Evolutionary conservation across 2,888 invertebrate species (phyloP), one percentile per base, ranked within the genome.

Genomic region (Syrphus vitripennis): DNA sequence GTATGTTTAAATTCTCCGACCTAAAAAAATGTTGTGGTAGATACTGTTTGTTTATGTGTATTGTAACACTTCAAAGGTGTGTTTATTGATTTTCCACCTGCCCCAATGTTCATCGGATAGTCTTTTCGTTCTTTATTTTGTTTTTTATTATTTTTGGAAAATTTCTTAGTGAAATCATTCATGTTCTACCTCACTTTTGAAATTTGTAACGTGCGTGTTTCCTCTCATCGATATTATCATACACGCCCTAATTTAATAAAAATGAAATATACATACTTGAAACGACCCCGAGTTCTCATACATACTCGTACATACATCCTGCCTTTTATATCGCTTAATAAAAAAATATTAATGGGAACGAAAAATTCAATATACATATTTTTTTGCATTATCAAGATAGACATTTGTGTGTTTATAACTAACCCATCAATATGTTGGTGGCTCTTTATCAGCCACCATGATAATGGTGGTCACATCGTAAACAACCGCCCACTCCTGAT

Each of bases 31-130:
- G 14, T 48, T 42, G 42, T 21, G 31, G 16, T 24, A 75, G 42
- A 29, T 37, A 50, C 37, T 29, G 37, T 63, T 63, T 16, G 34
- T 53, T 45, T 37, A 29, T 34, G 37, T 59, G 2, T 19, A 16
- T n/a, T n/a, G 10, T 45, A 45, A 69, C 26, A 42, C 57, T 59
- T 67, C 19, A 57, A 50, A 61, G 48, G 59, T 61, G 57, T 77
- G 77, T 69, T 61, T 77, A 77, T 70, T 59, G 77, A 77, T 77
- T 77, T 70, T 70, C 29, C 59, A 69, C 57, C 48, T 26, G 31
- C 34, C 24, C n/a, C 67, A 67, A 50, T 50, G 4, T 24, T 16
- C 45, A 45, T 19, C 19, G 5, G 12, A 63, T 42, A 42, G 40
- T 45, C 31, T 57, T 31, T 24, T 19, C n/a, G 57, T n/a, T 14